Conservation (phyloP, 2,888 invertebrate species). For the Perithous albicinctus region DNA sequence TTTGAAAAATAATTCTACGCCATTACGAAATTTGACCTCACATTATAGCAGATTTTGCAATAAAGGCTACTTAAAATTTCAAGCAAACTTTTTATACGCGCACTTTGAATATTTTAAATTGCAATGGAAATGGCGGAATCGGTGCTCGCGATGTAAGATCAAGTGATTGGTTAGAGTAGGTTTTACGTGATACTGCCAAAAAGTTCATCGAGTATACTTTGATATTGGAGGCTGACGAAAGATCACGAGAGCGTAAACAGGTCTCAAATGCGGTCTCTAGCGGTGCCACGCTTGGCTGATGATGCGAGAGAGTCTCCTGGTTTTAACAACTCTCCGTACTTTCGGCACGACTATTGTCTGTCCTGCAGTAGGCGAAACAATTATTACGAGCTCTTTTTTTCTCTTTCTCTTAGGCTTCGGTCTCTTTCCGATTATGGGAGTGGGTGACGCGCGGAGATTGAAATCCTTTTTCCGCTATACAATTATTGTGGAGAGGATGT, state of each 20-base stretch:
- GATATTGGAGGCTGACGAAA: background rate
- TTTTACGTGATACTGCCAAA: background rate
- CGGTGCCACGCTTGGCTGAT: conserved; percentile 68
- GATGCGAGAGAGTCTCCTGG: conserved; percentile 64
- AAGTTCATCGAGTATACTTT: background rate
- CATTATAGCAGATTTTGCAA: too few relatives aligned
- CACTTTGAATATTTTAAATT: background rate
- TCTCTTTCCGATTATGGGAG: background rate
- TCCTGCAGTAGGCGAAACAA: background rate
- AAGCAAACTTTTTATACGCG: too few relatives aligned
- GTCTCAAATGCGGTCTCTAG: conserved; percentile 2
- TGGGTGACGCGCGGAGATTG: conserved; percentile 7
- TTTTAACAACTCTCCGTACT: conserved; percentile 25
- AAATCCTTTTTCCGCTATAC: conserved; percentile 3
- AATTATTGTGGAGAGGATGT: background rate
- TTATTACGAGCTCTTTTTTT: background rate
- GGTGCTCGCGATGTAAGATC: background rate
- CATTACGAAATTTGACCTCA: too few relatives aligned
- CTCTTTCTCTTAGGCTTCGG: background rate
- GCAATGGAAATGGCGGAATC: background rate
- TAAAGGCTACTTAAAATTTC: too few relatives aligned
- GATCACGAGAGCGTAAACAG: conserved; percentile 26
- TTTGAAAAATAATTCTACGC: too few relatives aligned
- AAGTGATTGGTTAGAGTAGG: background rate
- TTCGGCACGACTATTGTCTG: conserved; percentile 45